Evolutionary conservation across 2,888 invertebrate genomes (phyloP), one percentile per base, ranked within the genome.

Genomic region (Archaeoteleia sp.): DNA sequence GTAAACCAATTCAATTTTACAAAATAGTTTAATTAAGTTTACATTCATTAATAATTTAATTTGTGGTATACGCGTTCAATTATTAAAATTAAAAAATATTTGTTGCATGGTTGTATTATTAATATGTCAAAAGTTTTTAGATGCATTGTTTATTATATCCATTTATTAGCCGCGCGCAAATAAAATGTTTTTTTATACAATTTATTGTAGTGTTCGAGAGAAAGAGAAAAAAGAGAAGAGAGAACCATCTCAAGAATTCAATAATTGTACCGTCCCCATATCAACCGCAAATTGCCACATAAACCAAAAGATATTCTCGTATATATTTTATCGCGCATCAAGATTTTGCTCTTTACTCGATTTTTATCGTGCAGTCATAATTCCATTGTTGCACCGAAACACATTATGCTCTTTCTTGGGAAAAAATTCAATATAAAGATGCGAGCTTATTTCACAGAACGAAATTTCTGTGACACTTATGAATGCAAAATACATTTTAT

Each of bases 121-220:
- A n/a, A n/a, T n/a, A n/a, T n/a, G n/a, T 17, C n/a, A n/a, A 12
- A 27, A 43, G 8, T 32, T 30, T 10, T 30, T 12, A 45, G 32
- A 45, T 17, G 20, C 8, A 4, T 10, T 8, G 20, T 10, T 13
- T 12, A 46, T 34, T 46, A 46, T n/a, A 34, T 34, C 23, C 34
- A 34, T 13, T 51, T 51, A 51, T 51, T 51, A 51, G 39, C 37
- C 39, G 12, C 30, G 27, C 27, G 37, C 37, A 39, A 39, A 51
- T 39, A 37, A 51, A 51, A 29, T 27, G 39, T 37, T 51, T 37
- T 51, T 49, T 49, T 27, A n/a, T n/a, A n/a, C 37, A 49, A 49
- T 37, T 37, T 49, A 37, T 27, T 9, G 9, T 37, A 27, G 20
- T 37, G 8, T 10, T 49, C 27, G 2, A 27, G 27, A 15, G 25